Evolutionary conservation across 2,888 invertebrate species (phyloP), one percentile per base, ranked within the genome.

Genomic region (Torymus aiolomorphi): DNA sequence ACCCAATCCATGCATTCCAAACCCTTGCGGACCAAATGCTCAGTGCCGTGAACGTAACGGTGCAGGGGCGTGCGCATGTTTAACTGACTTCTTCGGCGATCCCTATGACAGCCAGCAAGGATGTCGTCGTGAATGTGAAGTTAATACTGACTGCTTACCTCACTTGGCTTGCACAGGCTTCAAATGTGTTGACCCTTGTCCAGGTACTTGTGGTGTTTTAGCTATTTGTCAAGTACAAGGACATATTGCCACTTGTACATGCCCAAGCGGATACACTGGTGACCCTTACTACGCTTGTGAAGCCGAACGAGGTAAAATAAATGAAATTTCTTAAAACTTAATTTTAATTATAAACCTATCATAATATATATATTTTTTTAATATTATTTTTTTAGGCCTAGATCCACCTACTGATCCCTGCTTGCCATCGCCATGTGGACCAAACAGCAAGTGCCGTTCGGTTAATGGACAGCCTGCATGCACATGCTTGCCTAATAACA

Each of bases 131-230:
- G 96, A 97, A 90, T 97, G 97, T 87, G 96, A 96, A 91, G 91
- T 90, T 72, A 96, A 95, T 87, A 93, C 93, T 61, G 96, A 97
- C 83, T 97, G 97, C 86, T 91, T 92, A n/a, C 90, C 92, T 0
- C 92, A 93, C 80, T 91, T 95, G 82, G 94, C 96, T 18, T 97
- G 97, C 87, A 94, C 95, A 51, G 93, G 95, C 66, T 96, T 93
- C 86, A 96, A 96, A 90, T 97, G 97, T 87, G 92, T 95, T 42
- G 95, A 97, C 91, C 97, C 97, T 0, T 97, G 97, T 86, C 94
- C 94, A 0, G 95, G 95, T 83, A 95, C 95, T 20, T 97, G 97
- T 88, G 97, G 97, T 14, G 92, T 93, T 67, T 92, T 94, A 83
- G 96, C 97, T 10, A 93, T 95, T 86, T 97, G 97, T 86, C 93